These are phyloP conservation scores for Thaleichthys pacificus DNA, from an alignment of 2,797 vertebrate genomes.

Conservation along the genomic window DNA sequence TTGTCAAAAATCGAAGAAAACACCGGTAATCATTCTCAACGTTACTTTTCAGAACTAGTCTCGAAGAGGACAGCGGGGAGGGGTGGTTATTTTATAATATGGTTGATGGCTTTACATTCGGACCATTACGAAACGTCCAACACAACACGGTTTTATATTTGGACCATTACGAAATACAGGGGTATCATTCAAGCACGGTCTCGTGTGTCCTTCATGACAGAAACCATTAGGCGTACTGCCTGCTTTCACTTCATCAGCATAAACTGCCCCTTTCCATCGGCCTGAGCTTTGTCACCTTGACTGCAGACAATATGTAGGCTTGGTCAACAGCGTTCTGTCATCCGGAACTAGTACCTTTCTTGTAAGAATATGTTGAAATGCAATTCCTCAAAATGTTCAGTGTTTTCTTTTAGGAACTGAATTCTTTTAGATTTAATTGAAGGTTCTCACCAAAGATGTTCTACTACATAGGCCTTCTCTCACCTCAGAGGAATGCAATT, in stretches of 20 bases:
- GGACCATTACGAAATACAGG: slow-evolving; percentile 21
- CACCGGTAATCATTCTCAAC: no score
- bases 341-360: slow-evolving; percentile 11
- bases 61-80: no score
- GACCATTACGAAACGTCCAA: no score
- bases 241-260: slow-evolving; percentile 41
- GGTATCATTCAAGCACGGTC: slow-evolving; percentile 6
- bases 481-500: not conserved
- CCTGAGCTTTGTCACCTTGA: slow-evolving; percentile 16
- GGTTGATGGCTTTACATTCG: no score
- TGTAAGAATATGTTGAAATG: slow-evolving; percentile 23
- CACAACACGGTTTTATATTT: no score
- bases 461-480: not conserved
- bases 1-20: no score
- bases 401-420: no score
- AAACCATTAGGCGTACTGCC: slow-evolving; percentile 1
- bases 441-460: no score
- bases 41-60: no score
- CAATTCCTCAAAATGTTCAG: not conserved
- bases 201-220: slow-evolving; percentile 40
- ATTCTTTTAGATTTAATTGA: no score
- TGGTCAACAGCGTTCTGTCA: slow-evolving; percentile 34
- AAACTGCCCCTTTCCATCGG: slow-evolving; percentile 24
- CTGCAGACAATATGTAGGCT: slow-evolving; percentile 15
- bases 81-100: no score